Evolutionary conservation across 2,113 vertebrate genomes (phyloP), one percentile per base, ranked within the genome.

Genomic region (Pao palembangensis): DNA sequence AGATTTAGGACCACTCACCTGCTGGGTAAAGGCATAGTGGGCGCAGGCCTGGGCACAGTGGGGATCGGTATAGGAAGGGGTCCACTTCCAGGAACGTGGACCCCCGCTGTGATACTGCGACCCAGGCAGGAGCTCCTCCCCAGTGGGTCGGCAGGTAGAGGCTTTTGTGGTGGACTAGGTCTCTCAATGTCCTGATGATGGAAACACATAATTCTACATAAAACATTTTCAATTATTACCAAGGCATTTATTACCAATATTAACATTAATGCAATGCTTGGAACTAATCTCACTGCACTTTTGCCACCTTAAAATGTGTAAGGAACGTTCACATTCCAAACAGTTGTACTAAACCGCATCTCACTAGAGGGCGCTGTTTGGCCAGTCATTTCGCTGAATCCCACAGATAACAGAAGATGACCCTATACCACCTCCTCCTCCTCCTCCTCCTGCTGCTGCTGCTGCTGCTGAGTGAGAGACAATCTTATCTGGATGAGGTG

Each of bases 111-210:
- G 8, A 43, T 0, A 0, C 75, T 1, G 0, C 55, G 25, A 38
- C 38, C 68, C 10, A 38, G 51, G 15, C 89, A 92, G 0, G 80
- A 23, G 1, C 64, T 76, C 83, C 90, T 91, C 80, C 61, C 88
- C 56, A 93, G 65, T 0, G 95, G 95, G 59, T 93, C 92, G 0
- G 95, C 94, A 8, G 95, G 95, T 2, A 96, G 87, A 10, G 95
- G 95, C 81, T 95, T 98, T 90, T 81, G 93, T 20, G 95, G 95
- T 13, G 95, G 91, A 64, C 80, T 92, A 48, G 94, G 95, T 61
- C 93, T 96, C 15, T 73, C 82, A 10, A 68, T 78, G 53, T 92
- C 94, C 95, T 98, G 48, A 5, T 41, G 41, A 67, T 19, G 25
- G 48, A 44, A 58, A 6, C 11, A 25, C 8, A 42, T 14, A 44